These are phyloP conservation scores for Stegastes partitus DNA, from an alignment of 2,113 vertebrate genomes.

Conservation along the genomic window DNA sequence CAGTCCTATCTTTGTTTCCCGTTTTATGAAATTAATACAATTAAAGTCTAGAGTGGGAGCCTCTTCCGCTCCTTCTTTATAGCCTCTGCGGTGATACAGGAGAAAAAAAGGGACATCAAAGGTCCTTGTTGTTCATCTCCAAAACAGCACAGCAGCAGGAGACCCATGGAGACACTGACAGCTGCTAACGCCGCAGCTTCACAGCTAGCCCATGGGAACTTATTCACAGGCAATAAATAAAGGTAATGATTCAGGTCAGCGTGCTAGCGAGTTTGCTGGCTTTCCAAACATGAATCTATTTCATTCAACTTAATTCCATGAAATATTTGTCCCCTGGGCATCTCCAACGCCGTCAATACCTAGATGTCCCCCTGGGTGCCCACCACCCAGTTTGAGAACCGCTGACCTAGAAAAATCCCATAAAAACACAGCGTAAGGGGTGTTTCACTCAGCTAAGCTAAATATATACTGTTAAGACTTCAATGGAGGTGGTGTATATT, in stretches of 20 bases:
- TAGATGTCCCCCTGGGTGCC: too few relatives aligned
- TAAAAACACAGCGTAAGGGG: too few relatives aligned
- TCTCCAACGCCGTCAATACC: not conserved
- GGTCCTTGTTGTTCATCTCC: constrained; percentile 10
- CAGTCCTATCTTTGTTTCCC: constrained; percentile 1
- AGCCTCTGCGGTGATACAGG: not conserved
- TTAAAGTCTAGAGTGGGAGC: not conserved
- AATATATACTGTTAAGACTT: not conserved
- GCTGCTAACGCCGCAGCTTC: constrained; percentile 5
- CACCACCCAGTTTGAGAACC: not conserved
- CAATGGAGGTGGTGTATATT: not conserved
- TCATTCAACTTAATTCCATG: not conserved
- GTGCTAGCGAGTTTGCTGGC: constrained; percentile 1
- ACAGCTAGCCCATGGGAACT: not conserved
- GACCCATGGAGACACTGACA: not conserved
- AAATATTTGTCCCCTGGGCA: constrained; percentile 1
- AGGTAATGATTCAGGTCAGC: constrained; percentile 14
- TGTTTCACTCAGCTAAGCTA: too few relatives aligned
- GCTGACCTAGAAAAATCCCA: constrained; percentile 4
- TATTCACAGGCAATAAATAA: constrained; percentile 14
- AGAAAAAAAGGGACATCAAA: not conserved
- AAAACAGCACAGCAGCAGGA: constrained; percentile 9
- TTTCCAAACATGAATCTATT: not conserved
- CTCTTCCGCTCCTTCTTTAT: not conserved
- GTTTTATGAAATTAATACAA: constrained; percentile 6